Evolutionary conservation across 2,113 vertebrate species (phyloP), one percentile per base, ranked within the genome.

Genomic region (Tenebrosternarchus preto): DNA sequence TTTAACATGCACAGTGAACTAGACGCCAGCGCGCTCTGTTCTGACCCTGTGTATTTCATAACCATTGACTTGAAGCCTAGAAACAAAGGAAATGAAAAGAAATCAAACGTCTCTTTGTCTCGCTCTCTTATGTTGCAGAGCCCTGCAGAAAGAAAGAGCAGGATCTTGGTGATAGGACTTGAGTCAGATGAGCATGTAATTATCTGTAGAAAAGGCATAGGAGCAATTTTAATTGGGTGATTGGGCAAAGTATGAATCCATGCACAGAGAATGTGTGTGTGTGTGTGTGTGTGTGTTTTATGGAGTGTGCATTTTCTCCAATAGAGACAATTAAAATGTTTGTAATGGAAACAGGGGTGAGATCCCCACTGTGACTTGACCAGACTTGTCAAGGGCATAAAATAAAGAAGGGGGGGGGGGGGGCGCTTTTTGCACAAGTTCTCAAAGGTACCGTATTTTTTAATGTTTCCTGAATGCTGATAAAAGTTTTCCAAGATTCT

Each of bases 101-200:
- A 94, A 92, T 91, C 89, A 96, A 95, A 96, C 96, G 94, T 95
- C 95, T 93, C 93, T 93, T 92, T 93, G 22, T 9, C 29, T 36
- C 95, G 95, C 96, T 94, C 93, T 94, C 93, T 94, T 91, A 94
- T 96, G 93, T 95, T 92, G 94, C 94, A 29, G 60, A 63, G 25
- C 11, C 94, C 94, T 94, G 94, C 93, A 95, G 92, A 92, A 93
- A 95, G 94, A 93, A 93, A 93, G 95, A 94, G 96, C 96, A 95
- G 93, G 94, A 96, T 97, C 94, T 95, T 95, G 94, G 92, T 92
- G 92, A 93, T 94, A 95, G 93, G 94, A 96, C 95, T 95, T 95
- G n/a, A 95, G 94, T 95, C 95, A 97, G 95, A 98, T 98, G 95
- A 98, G 98, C 98, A 96, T 96, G 95, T 97, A 97, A 98, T 99